Evolutionary conservation across 1,140 invertebrate species (phyloP).

Genomic region (Drosophila pseudoobscura): DNA sequence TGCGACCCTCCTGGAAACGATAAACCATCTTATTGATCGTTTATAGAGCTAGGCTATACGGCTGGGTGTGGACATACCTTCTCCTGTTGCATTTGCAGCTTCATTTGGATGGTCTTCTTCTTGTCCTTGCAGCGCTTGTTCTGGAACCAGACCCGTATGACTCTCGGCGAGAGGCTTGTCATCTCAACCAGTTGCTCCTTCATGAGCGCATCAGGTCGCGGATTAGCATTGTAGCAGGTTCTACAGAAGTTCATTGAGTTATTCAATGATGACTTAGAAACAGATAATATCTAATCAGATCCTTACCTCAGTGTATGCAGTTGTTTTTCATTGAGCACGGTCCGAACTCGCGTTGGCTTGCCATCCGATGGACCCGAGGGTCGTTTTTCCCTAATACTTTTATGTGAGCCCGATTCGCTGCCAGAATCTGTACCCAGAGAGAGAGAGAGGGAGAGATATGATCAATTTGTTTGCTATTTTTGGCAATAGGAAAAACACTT

Average conservation of each 20-base stretch:
- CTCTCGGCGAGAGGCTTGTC: constrained; percentile 97
- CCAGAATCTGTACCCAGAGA: constrained; percentile 90
- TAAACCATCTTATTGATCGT: constrained; percentile 4
- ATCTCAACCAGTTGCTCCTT: constrained; percentile 99
- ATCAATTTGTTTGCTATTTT: constrained; percentile 46
- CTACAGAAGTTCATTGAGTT: constrained; percentile 54
- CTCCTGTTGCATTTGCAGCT: constrained; percentile 98
- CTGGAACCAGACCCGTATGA: constrained; percentile 99
- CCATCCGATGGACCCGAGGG: constrained; percentile 89
- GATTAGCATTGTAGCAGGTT: constrained; percentile 98
- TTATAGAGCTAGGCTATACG: background rate
- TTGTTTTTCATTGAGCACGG: constrained; percentile 99
- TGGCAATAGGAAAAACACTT: constrained; percentile 30
- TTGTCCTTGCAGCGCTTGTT: constrained; percentile 99
- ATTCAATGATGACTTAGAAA: too few species aligned
- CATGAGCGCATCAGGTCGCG: constrained; percentile 98
- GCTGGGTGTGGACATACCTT: constrained; percentile 90
- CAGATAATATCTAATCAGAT: too few species aligned
- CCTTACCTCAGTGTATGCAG: constrained; percentile 93
- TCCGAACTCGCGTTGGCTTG: constrained; percentile 98
- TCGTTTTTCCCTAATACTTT: constrained; percentile 87
- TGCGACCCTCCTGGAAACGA: constrained; percentile 92
- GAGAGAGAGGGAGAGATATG: constrained; percentile 3
- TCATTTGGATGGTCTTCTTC: constrained; percentile 98
- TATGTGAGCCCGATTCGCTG: constrained; percentile 92